phyloP scores from a whole-genome alignment of 1,140 invertebrate genomes.

The Leptopilina clavipes region DNA sequence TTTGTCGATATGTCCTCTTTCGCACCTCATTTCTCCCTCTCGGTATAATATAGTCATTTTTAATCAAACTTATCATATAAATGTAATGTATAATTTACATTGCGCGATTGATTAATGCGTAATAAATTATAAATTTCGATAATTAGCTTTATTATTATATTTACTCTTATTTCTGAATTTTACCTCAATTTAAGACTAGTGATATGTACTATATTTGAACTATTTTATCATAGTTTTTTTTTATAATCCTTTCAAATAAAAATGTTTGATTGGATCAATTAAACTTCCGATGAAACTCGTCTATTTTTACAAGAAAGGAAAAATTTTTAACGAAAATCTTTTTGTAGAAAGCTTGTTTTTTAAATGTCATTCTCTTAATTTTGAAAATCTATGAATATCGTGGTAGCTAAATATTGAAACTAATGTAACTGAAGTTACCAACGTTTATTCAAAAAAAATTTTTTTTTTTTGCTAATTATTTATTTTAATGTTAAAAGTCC shows the following conservation, averaged over 20 bases:
- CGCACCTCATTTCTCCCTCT: neutral
- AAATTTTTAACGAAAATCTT: too few relatives aligned
- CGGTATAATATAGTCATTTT: slow-evolving; percentile 41
- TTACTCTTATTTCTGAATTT: slow-evolving; percentile 32
- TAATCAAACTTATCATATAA: slow-evolving; percentile 41
- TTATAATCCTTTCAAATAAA: neutral
- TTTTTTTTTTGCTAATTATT: too few relatives aligned
- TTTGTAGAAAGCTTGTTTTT: too few relatives aligned
- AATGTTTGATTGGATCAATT: neutral
- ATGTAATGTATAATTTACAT: slow-evolving; percentile 19
- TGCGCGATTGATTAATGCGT: slow-evolving; percentile 37
- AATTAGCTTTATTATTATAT: slow-evolving; percentile 37
- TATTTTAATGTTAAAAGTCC: too few relatives aligned
- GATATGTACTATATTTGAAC: slow-evolving; percentile 45
- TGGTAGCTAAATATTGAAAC: too few relatives aligned
- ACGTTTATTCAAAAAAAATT: too few relatives aligned
- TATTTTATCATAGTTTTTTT: slow-evolving; percentile 2
- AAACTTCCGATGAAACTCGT: slow-evolving; percentile 13
- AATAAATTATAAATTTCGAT: slow-evolving; percentile 40
- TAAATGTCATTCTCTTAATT: too few relatives aligned
- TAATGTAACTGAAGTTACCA: too few relatives aligned
- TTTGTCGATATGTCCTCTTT: slow-evolving; percentile 38
- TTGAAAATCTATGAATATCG: too few relatives aligned
- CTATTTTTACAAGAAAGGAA: too few relatives aligned
- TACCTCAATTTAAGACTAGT: slow-evolving; percentile 41